Evolutionary conservation across 2,797 vertebrate genomes (phyloP), one percentile per base, ranked within the genome.

Genomic region (Sebastes miniatus): DNA sequence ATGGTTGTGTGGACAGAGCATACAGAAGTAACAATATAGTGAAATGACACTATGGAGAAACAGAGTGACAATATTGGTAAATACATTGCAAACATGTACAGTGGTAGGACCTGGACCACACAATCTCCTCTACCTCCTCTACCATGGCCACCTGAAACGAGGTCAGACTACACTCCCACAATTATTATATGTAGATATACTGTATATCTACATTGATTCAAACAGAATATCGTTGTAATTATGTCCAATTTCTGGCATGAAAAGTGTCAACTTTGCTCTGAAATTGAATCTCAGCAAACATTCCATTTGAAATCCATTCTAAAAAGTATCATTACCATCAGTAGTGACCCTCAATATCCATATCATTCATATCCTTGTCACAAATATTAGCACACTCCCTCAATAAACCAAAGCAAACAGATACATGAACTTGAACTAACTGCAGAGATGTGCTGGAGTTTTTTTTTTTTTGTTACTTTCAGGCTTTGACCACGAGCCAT

Each of bases 401-500:
- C 32, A 56, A 77, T 83, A 83, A n/a, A 91, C 88, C 78, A 83
- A 86, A 75, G 77, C 57, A 88, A 90, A 92, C 80, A 82, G 82
- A 89, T 77, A 76, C 34, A 43, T 86, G 87, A 85, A 88, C 86
- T 80, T 84, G 79, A 85, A 75, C 74, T 82, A 78, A 83, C 80
- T 69, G 71, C 62, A 57, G 78, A 79, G 61, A 86, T 79, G 76
- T 75, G 74, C 73, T 29, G 82, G 69, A 71, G 43, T 18, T 52
- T 62, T 77, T 69, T 63, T 54, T 56, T 62, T 56, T 61, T 58
- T 69, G 29, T 77, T 67, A 79, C 73, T 73, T 69, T 74, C 70
- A 67, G 80, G 72, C 69, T 85, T 79, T 73, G 73, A 83, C 87
- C 88, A 85, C 66, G 65, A 92, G 90, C 86, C 90, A 87, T 88